Conservation (phyloP, 1,140 invertebrate species). For the Tetramorium parvispinum region DNA sequence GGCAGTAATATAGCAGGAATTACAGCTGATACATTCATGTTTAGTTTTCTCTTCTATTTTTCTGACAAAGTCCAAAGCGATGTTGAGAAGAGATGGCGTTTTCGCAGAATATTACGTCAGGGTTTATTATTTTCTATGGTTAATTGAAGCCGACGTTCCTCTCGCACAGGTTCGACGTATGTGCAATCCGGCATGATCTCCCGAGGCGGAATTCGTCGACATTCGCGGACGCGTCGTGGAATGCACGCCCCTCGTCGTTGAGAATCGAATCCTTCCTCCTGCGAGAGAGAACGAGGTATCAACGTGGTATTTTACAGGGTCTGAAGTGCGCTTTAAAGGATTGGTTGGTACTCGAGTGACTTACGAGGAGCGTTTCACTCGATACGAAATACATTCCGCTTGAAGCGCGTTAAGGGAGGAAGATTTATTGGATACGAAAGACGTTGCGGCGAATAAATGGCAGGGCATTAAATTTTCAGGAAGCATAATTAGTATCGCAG, state of each 20-base stretch:
- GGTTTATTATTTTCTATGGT: not conserved
- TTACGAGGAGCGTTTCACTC: constrained; percentile 57
- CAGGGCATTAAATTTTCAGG: constrained; percentile 52
- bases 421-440: constrained; percentile 56
- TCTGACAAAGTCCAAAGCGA: not conserved
- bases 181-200: not conserved
- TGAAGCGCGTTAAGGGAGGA: constrained; percentile 36
- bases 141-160: constrained; percentile 25
- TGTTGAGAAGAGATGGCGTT: not conserved
- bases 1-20: not conserved
- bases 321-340: constrained; percentile 48
- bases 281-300: constrained; percentile 7
- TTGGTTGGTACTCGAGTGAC: constrained; percentile 50
- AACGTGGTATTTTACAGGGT: constrained; percentile 58
- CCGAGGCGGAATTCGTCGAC: constrained; percentile 49
- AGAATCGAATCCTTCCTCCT: constrained; percentile 49
- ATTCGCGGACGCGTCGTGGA: constrained; percentile 46
- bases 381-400: constrained; percentile 57
- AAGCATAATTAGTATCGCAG: constrained; percentile 49
- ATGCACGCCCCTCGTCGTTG: constrained; percentile 52
- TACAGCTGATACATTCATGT: not conserved
- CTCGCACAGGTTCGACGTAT: constrained; percentile 4
- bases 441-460: constrained; percentile 53
- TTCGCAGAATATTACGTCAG: not conserved
- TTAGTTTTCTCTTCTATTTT: not conserved